These are phyloP conservation scores for Tetragnatha versicolor DNA, from an alignment of 1,140 invertebrate species.

Conservation along the genomic window DNA sequence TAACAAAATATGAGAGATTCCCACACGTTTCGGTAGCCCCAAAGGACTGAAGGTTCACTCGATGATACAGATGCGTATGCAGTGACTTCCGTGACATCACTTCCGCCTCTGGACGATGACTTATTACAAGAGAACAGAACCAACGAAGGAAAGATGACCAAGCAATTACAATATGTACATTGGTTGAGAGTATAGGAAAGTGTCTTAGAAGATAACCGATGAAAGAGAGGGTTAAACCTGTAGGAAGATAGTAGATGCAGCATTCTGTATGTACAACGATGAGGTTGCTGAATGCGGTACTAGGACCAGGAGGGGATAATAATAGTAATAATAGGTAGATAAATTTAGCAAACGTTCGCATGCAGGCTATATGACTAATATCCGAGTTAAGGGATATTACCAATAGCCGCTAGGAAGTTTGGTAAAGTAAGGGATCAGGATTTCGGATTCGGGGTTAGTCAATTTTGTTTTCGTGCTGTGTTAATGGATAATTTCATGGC, in stretches of 20 bases:
- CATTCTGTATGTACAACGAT: background rate
- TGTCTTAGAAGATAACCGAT: background rate
- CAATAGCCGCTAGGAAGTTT: background rate
- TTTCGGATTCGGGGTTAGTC: background rate
- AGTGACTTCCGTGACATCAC: conserved; percentile 42
- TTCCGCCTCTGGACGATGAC: conserved; percentile 31
- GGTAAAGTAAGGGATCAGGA: background rate
- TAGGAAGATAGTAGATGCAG: background rate
- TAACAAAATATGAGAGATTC: conserved; percentile 44
- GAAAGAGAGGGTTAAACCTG: background rate
- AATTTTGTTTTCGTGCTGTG: background rate
- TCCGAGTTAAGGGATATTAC: conserved; percentile 10
- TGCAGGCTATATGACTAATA: conserved; percentile 30
- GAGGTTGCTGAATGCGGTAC: background rate
- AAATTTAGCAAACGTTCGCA: too few relatives aligned
- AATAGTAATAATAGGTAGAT: too few relatives aligned
- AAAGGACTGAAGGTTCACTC: conserved; percentile 25
- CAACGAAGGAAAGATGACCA: conserved; percentile 35
- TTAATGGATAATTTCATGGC: too few relatives aligned
- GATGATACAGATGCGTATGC: conserved; percentile 6
- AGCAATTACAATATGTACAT: conserved; percentile 46
- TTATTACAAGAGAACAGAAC: conserved; percentile 41
- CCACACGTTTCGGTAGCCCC: conserved; percentile 15
- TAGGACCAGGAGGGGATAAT: background rate
- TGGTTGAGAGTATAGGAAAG: background rate